Evolutionary conservation across 2,888 invertebrate genomes (phyloP).

Genomic region (Orthonevra nobilis): DNA sequence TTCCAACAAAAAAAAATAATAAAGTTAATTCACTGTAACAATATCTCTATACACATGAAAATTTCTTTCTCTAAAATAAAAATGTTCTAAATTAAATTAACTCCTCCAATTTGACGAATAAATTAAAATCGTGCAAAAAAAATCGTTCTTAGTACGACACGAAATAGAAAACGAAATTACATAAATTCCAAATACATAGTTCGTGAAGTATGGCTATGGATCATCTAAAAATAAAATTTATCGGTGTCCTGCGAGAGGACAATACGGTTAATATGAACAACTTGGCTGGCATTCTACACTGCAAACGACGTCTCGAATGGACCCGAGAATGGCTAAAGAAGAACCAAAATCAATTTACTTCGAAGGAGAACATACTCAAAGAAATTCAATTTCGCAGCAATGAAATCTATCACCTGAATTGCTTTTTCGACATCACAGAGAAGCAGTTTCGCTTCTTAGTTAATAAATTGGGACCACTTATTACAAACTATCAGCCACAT

Average conservation of each 20-base stretch:
- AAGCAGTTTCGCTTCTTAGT: constrained; percentile 78
- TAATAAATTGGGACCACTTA: constrained; percentile 77
- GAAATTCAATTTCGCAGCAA: constrained; percentile 77
- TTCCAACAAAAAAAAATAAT: constrained; percentile 48
- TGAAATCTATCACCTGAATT: constrained; percentile 78
- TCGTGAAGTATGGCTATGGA: constrained; percentile 74
- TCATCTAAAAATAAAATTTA: constrained; percentile 77
- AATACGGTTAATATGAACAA: constrained; percentile 74
- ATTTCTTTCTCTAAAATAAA: constrained; percentile 35
- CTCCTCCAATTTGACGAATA: constrained; percentile 20
- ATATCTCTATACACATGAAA: constrained; percentile 37
- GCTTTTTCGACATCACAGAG: constrained; percentile 78
- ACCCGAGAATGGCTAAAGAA: constrained; percentile 78
- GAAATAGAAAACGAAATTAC: constrained; percentile 49
- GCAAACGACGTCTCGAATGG: constrained; percentile 77
- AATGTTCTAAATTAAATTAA: constrained; percentile 54
- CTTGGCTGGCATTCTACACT: constrained; percentile 77
- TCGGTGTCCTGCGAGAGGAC: constrained; percentile 77
- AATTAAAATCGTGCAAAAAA: constrained; percentile 22
- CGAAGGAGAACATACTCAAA: constrained; percentile 77
- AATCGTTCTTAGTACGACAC: constrained; percentile 14
- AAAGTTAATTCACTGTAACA: constrained; percentile 46
- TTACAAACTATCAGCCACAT: constrained; percentile 78
- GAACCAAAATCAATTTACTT: constrained; percentile 77
- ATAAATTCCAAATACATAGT: constrained; percentile 57